Evolutionary conservation across 2,888 invertebrate genomes (phyloP).

Genomic region (Monopis laevigella): DNA sequence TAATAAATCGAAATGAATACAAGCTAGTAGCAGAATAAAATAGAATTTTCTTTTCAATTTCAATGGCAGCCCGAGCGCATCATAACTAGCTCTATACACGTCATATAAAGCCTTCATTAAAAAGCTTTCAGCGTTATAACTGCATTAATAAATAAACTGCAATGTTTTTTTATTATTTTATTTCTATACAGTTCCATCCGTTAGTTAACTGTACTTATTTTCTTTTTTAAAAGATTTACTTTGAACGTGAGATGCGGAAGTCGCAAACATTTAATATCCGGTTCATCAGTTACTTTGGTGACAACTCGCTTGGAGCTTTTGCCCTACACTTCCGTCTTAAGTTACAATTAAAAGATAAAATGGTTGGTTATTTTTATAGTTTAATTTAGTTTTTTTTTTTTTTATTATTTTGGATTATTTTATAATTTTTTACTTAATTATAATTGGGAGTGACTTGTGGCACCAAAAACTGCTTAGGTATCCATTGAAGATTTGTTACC

Average conservation of each 20-base stretch:
- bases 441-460: background rate
- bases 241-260: background rate
- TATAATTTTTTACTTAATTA: background rate
- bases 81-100: background rate
- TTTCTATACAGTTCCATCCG: background rate
- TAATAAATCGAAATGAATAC: too few species aligned
- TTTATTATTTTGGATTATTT: background rate
- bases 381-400: background rate
- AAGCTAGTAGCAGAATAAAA: too few species aligned
- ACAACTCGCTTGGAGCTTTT: background rate
- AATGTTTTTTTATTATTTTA: background rate
- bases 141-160: background rate
- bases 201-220: background rate
- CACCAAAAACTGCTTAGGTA: too few species aligned
- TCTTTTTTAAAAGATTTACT: background rate
- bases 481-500: too few species aligned
- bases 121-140: slow-evolving; percentile 5
- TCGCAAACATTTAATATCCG: background rate
- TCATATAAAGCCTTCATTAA: slow-evolving; percentile 1
- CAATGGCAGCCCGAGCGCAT: too few species aligned
- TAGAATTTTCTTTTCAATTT: too few species aligned
- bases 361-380: background rate
- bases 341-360: too few species aligned
- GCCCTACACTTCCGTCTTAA: too few species aligned
- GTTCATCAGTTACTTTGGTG: background rate